Percentiles rank a stretch among this genome's conserved stretches.
Conservation (phyloP, 1,140 invertebrate species). For the Centruroides vittatus region DNA sequence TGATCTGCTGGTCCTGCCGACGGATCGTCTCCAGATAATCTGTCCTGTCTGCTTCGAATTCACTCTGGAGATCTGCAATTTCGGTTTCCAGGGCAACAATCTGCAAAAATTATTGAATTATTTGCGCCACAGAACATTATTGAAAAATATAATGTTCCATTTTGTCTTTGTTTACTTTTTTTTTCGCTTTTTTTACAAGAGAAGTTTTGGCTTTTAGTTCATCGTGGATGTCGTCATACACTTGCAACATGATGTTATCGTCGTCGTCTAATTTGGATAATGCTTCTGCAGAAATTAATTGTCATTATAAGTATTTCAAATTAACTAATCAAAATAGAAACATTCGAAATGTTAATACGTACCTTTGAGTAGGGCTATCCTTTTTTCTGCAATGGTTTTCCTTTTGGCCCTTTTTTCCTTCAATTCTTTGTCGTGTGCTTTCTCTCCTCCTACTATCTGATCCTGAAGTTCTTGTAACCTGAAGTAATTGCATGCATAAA, state of each 20-base stretch:
- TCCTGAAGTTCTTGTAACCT: constrained; percentile 53
- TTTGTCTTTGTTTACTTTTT: constrained; percentile 41
- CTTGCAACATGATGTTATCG: constrained; percentile 44
- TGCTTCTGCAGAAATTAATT: constrained; percentile 31
- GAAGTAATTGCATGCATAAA: background rate
- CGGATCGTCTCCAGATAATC: constrained; percentile 75
- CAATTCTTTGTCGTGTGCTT: constrained; percentile 45
- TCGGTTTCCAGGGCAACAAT: constrained; percentile 50
- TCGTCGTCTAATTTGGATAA: constrained; percentile 54
- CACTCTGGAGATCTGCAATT: constrained; percentile 60
- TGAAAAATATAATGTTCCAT: background rate
- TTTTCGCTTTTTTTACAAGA: constrained; percentile 47
- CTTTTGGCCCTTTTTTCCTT: constrained; percentile 45
- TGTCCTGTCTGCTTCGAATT: constrained; percentile 67
- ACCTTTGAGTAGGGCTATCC: constrained; percentile 25
- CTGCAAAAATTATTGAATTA: constrained; percentile 21
- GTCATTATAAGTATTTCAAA: too few relatives aligned
- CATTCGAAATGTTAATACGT: too few relatives aligned
- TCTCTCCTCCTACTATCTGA: constrained; percentile 64
- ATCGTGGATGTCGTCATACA: constrained; percentile 60
- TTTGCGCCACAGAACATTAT: background rate
- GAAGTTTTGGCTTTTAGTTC: constrained; percentile 57
- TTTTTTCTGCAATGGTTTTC: constrained; percentile 50
- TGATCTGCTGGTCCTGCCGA: constrained; percentile 53
- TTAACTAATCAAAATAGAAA: too few relatives aligned